A percentile compares a stretch with the other conserved stretches of the same genome.
Conservation (phyloP, 1,140 invertebrate genomes). For the Forficula auricularia region DNA sequence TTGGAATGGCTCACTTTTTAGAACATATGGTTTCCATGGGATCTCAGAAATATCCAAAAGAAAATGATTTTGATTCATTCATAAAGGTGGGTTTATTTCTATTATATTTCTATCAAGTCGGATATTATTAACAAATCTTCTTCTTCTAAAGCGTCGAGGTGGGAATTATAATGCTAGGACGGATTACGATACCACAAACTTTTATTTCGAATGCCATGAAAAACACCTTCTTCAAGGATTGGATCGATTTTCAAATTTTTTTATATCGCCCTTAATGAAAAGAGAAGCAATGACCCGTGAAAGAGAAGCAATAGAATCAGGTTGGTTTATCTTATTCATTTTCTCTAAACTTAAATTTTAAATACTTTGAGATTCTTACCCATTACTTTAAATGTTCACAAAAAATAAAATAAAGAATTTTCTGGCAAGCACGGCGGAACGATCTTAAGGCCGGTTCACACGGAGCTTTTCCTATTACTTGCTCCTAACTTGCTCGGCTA, state of each 20-base stretch:
- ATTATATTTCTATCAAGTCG: too few species aligned
- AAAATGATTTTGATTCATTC: constrained; percentile 71
- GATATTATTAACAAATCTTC: too few species aligned
- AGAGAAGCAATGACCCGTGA: constrained; percentile 72
- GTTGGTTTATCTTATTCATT: too few species aligned
- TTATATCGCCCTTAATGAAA: constrained; percentile 72
- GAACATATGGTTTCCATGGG: constrained; percentile 96
- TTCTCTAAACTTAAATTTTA: too few species aligned
- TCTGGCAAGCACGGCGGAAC: too few species aligned
- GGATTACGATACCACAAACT: constrained; percentile 67
- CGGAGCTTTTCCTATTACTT: too few species aligned
- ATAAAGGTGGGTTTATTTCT: too few species aligned
- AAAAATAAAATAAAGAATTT: too few species aligned
- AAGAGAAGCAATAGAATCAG: constrained; percentile 81
- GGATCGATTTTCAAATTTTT: constrained; percentile 80
- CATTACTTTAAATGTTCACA: too few species aligned
- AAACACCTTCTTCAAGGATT: constrained; percentile 52
- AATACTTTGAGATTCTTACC: too few species aligned
- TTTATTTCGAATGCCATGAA: constrained; percentile 74
- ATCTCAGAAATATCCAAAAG: constrained; percentile 65
- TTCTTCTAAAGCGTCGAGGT: constrained; percentile 56
- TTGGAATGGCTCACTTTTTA: constrained; percentile 81
- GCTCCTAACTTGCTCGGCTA: too few species aligned
- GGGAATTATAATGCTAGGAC: constrained; percentile 72
- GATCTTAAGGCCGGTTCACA: too few species aligned